Base-by-base conservation (phyloP, 2,113 vertebrate species). In the Paradoxurus hermaphroditus region DNA sequence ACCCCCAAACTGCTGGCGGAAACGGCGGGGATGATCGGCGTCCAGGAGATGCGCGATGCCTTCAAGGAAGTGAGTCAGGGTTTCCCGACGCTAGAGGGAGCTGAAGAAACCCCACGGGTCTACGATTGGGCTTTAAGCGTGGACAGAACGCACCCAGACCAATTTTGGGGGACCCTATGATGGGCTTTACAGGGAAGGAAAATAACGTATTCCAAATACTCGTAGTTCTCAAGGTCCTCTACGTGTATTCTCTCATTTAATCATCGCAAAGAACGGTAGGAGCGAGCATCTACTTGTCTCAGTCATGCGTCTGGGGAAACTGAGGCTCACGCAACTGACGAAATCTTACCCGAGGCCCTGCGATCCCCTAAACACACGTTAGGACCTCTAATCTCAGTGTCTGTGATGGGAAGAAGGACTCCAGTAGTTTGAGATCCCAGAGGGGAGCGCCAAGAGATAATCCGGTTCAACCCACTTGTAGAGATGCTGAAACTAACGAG, bases 11-110 rank as follows among this genome's bases (percentile, higher is more conserved):
- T 99, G 49, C 98, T 99, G 92, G 99, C 98, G 41, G 99, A 99
- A 96, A 99, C 99, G 0, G 99, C 99, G 0, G 99, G 99, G 78
- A 99, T 99, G 99, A 99, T 99, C 0, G 99, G 99, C 3, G 90
- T 99, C 97, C 99, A 99, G 96, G 99, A 99, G 96, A 99, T 99
- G 77, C 98, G 99, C 86, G 98, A 99, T 0, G 99, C 99, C 75
- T 99, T 99, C 94, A 99, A 99, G 97, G 99, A 99, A 98, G 99
- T 99, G 92, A 99, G 98, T 73, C 6, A 7, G 12, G 44, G 29
- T 15, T 34, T 73, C 49, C 2, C 18, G 29, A 34, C 65, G 36
- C 31, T 13, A 11, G 51, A 1, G 13, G n/a, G 16, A 29, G 13
- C 34, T 12, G 44, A 39, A 34, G 51, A 83, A 23, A 94, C 46